Conservation (phyloP, 2,113 vertebrate species). For the Pollachius pollachius region DNA sequence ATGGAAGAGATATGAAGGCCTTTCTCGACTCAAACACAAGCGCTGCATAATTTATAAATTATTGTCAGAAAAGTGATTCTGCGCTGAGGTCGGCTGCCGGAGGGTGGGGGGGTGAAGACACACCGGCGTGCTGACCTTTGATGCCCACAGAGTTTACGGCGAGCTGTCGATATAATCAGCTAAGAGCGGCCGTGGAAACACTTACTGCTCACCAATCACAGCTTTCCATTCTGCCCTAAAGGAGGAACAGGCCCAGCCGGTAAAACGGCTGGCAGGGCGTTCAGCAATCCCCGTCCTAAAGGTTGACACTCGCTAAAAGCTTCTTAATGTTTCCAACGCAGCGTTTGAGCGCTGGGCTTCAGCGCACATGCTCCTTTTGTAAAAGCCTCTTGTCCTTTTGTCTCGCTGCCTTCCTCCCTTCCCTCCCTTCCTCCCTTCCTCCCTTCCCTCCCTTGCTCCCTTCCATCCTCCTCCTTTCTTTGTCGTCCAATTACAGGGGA, state of each 20-base stretch:
- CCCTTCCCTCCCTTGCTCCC: neutral
- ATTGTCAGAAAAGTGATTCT: constrained; percentile 99
- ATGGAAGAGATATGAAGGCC: constrained; percentile 99
- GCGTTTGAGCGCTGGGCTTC: constrained; percentile 54
- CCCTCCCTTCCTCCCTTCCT: neutral
- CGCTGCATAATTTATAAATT: constrained; percentile 99
- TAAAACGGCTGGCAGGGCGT: constrained; percentile 49
- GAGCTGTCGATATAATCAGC: constrained; percentile 85
- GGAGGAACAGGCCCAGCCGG: constrained; percentile 59
- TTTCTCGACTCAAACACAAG: constrained; percentile 99
- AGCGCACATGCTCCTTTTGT: constrained; percentile 55
- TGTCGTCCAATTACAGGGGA: constrained; percentile 80
- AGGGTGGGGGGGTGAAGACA: constrained; percentile 82
- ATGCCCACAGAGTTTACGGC: constrained; percentile 88
- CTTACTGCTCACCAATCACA: constrained; percentile 77
- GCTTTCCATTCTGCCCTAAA: constrained; percentile 63
- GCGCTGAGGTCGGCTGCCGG: constrained; percentile 91
- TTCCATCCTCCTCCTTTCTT: constrained; percentile 14
- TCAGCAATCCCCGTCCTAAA: constrained; percentile 61
- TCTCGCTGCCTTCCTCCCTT: neutral
- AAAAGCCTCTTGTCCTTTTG: constrained; percentile 65
- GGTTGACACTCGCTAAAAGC: constrained; percentile 79
- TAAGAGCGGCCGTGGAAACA: neutral
- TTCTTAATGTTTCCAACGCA: constrained; percentile 79
- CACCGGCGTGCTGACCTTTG: constrained; percentile 89